These are phyloP conservation scores for Drosophila mimica DNA, from an alignment of 2,888 invertebrate genomes.

Conservation along the genomic window DNA sequence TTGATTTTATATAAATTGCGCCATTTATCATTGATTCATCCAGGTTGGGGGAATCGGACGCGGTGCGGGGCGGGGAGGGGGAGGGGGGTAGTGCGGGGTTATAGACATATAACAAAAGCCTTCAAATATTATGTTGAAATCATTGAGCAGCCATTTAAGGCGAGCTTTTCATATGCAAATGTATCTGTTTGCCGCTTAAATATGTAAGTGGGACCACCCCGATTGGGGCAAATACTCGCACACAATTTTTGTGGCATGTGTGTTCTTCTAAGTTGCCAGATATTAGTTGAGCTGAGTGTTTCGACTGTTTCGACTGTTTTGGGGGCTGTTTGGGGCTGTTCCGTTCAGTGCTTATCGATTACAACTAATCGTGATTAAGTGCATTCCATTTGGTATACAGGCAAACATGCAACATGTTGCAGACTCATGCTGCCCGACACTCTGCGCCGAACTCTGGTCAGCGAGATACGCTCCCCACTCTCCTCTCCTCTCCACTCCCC, in stretches of 20 bases:
- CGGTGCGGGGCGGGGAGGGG: no score
- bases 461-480: neutral
- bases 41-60: neutral
- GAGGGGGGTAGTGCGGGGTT: neutral
- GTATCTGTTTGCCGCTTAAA: constrained; percentile 24
- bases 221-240: constrained; percentile 33
- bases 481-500: neutral
- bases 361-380: constrained; percentile 83
- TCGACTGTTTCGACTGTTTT: neutral
- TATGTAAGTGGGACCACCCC: constrained; percentile 60
- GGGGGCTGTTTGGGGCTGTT: constrained; percentile 9
- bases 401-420: constrained; percentile 66
- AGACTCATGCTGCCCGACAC: constrained; percentile 71
- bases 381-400: constrained; percentile 77
- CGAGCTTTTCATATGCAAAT: constrained; percentile 78
- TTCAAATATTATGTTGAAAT: constrained; percentile 80
- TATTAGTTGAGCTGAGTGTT: constrained; percentile 52
- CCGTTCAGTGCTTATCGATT: constrained; percentile 76
- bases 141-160: constrained; percentile 79
- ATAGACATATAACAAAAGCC: constrained; percentile 51
- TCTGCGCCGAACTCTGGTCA: constrained; percentile 5
- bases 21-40: constrained; percentile 68
- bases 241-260: constrained; percentile 9
- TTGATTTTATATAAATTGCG: constrained; percentile 80
- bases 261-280: constrained; percentile 42